Percentiles rank a stretch among this genome's conserved stretches.
Evolutionary conservation across 2,888 invertebrate genomes (phyloP).

Genomic region (Dimorphilus gyrociliatus): DNA sequence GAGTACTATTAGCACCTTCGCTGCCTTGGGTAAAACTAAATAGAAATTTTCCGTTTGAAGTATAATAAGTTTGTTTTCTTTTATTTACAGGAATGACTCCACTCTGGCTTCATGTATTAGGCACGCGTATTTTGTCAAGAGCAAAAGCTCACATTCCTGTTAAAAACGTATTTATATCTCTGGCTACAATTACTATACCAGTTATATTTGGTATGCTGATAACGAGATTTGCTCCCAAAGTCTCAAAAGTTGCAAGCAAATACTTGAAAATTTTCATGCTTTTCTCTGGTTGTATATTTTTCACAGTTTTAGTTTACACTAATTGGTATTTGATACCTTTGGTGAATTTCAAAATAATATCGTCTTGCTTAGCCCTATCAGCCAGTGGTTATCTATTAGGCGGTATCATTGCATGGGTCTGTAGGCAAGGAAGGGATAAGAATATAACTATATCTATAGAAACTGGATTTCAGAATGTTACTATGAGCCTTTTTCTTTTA

Average conservation of each 20-base stretch:
- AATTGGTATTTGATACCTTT: slow-evolving; percentile 50
- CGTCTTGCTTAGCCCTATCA: slow-evolving; percentile 24
- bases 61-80: too few species aligned
- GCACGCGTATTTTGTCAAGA: slow-evolving; percentile 15
- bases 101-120: slow-evolving; percentile 41
- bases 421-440: slow-evolving; percentile 17
- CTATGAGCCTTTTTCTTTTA: slow-evolving; percentile 71
- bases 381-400: slow-evolving; percentile 27
- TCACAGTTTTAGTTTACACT: slow-evolving; percentile 43
- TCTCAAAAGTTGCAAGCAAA: too few species aligned
- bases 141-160: slow-evolving; percentile 34
- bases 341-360: slow-evolving; percentile 8
- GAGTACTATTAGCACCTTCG: slow-evolving; percentile 6
- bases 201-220: slow-evolving; percentile 39
- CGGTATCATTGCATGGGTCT: slow-evolving; percentile 16
- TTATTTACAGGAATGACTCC: slow-evolving; percentile 40
- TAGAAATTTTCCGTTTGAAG: too few species aligned
- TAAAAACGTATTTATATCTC: slow-evolving; percentile 35
- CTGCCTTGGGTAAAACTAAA: too few species aligned
- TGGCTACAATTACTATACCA: slow-evolving; percentile 38
- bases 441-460: slow-evolving; percentile 65
- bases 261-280: too few species aligned
- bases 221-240: slow-evolving; percentile 24
- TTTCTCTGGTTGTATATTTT: too few species aligned
- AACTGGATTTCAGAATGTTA: slow-evolving; percentile 70